A percentile compares a stretch with the other conserved stretches of the same genome.
Evolutionary conservation across 2,888 invertebrate genomes (phyloP).

Genomic region (Fragum whitleyi): DNA sequence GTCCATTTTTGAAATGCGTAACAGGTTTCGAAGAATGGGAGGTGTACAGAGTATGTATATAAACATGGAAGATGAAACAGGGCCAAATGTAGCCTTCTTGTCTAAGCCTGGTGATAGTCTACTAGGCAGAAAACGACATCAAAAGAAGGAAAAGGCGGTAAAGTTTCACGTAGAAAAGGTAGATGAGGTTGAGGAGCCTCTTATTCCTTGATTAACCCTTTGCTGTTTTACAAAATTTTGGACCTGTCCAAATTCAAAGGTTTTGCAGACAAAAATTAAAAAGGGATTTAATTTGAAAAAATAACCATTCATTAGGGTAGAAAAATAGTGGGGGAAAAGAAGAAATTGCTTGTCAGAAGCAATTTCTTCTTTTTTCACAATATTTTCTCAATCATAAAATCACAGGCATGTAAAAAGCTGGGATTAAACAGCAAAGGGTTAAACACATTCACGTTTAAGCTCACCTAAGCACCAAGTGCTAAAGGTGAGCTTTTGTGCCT

Average conservation of each 20-base stretch:
- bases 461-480: too few species aligned
- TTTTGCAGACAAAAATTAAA: not conserved
- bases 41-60: slow-evolving; percentile 22
- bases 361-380: slow-evolving; percentile 1
- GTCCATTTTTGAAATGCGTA: slow-evolving; percentile 21
- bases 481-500: too few species aligned
- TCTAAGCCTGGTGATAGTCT: not conserved
- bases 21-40: slow-evolving; percentile 25
- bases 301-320: not conserved
- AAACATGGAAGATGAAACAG: not conserved
- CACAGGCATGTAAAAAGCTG: too few species aligned
- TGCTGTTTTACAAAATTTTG: too few species aligned
- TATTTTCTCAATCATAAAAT: too few species aligned
- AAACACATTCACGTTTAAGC: too few species aligned
- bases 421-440: too few species aligned
- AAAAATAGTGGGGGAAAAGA: slow-evolving; percentile 12
- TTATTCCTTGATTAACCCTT: not conserved
- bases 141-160: slow-evolving; percentile 13
- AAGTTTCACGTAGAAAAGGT: slow-evolving; percentile 20
- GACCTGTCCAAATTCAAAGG: not conserved
- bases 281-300: not conserved
- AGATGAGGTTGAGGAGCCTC: slow-evolving; percentile 6
- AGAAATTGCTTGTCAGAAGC: not conserved
- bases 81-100: not conserved
- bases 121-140: not conserved